Conservation (phyloP, 2,797 vertebrate species). For the Stomatorhinus walkeri region DNA sequence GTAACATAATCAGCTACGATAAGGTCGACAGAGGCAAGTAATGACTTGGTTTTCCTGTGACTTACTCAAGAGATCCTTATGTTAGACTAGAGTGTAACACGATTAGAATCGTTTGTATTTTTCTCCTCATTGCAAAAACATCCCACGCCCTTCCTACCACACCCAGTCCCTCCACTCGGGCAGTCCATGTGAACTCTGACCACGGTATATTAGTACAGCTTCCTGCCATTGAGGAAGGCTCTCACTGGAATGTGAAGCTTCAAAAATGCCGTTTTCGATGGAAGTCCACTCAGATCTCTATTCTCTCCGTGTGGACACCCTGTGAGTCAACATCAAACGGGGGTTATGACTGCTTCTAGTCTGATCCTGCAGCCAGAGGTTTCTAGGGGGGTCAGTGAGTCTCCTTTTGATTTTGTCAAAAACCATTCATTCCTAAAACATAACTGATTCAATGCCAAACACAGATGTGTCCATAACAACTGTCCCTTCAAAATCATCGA, state of each 20-base stretch:
- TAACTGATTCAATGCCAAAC: not conserved
- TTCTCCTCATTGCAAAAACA: not conserved
- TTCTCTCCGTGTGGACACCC: not conserved
- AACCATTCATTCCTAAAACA: not conserved
- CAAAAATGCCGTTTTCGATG: not conserved
- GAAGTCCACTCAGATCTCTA: not conserved
- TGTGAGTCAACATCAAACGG: conserved; percentile 1
- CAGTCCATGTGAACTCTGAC: not conserved
- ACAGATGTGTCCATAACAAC: not conserved
- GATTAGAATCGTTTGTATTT: not conserved
- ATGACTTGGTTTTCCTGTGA: not conserved
- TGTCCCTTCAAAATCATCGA: not conserved
- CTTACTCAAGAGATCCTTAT: not conserved
- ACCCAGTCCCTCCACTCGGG: no score
- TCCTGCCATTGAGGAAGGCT: not conserved
- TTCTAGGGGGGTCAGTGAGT: not conserved
- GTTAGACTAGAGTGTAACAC: not conserved
- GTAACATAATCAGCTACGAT: not conserved
- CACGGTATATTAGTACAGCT: not conserved
- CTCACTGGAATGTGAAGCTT: not conserved
- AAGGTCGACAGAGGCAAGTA: not conserved
- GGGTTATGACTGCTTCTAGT: not conserved
- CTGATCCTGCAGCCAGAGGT: not conserved
- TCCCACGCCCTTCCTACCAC: not conserved
- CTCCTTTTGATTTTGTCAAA: not conserved